Conservation (phyloP, 2,888 invertebrate genomes). For the Troglohyphantes excavatus region DNA sequence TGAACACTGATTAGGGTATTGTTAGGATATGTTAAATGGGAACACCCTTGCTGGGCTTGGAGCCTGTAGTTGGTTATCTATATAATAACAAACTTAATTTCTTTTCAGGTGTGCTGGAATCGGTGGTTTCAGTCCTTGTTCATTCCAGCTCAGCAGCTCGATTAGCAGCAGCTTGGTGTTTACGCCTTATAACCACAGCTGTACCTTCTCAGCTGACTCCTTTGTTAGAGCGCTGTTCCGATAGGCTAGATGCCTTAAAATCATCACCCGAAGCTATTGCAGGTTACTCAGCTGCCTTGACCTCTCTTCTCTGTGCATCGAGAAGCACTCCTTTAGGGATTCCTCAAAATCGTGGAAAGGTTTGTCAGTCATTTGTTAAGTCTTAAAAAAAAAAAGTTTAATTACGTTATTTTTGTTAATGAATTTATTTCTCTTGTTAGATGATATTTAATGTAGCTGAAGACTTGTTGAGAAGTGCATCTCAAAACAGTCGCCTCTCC, state of each 20-base stretch:
- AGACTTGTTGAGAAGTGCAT: conserved; percentile 96
- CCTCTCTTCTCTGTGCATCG: conserved; percentile 95
- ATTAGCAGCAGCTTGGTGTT: conserved; percentile 96
- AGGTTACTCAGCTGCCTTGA: conserved; percentile 95
- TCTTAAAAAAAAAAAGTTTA: too few species aligned
- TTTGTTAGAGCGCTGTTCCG: conserved; percentile 93
- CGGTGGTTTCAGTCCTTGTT: conserved; percentile 91
- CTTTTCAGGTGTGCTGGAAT: conserved; percentile 87
- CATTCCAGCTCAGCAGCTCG: conserved; percentile 97
- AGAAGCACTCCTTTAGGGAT: conserved; percentile 94
- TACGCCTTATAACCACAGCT: conserved; percentile 95
- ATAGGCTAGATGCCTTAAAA: conserved; percentile 93
- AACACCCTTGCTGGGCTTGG: too few species aligned
- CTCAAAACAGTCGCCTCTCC: conserved; percentile 97
- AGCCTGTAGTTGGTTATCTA: too few species aligned
- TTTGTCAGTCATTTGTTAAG: too few species aligned
- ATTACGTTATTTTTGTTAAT: too few species aligned
- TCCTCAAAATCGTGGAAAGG: conserved; percentile 98
- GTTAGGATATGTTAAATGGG: too few species aligned
- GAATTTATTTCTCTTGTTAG: conserved; percentile 81
- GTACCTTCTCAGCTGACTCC: conserved; percentile 97
- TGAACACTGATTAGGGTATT: too few species aligned
- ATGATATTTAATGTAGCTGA: conserved; percentile 97
- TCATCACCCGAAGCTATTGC: conserved; percentile 88
- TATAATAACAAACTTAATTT: too few species aligned